A percentile compares a stretch with the other conserved stretches of the same genome.
Conservation (phyloP, 2,797 vertebrate genomes). For the Balearica regulorum region DNA sequence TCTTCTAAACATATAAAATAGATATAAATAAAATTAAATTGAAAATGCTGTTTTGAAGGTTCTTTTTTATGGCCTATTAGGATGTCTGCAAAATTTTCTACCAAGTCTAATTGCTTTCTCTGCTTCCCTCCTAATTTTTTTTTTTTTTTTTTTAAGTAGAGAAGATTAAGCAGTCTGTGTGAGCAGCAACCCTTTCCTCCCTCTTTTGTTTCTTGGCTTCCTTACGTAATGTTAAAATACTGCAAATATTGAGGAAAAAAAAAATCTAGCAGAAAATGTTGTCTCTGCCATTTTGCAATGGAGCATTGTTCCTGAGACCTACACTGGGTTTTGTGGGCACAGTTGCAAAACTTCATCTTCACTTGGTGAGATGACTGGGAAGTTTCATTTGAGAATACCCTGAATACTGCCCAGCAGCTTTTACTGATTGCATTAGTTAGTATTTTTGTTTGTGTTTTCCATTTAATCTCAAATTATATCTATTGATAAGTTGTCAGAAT, state of each 20-base stretch:
- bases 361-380: not conserved
- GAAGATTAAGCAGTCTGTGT: not conserved
- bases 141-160: not conserved
- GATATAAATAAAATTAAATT: not conserved
- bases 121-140: not conserved
- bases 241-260: not conserved
- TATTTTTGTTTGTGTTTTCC: not conserved
- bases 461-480: not conserved
- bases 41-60: not conserved
- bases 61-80: not conserved
- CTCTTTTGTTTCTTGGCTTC: slow-evolving; percentile 36
- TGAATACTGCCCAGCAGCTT: not conserved
- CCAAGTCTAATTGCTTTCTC: not conserved
- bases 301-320: not conserved
- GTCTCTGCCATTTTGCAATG: slow-evolving; percentile 9
- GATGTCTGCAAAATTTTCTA: not conserved
- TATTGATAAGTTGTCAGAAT: not conserved
- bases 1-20: not conserved
- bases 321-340: not conserved
- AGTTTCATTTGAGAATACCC: not conserved
- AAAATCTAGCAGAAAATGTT: not conserved
- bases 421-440: not conserved
- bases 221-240: slow-evolving; percentile 27
- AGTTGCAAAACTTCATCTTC: slow-evolving; percentile 2
- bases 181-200: slow-evolving; percentile 13